Percentiles rank a stretch among this genome's conserved stretches.
These are phyloP conservation scores for Lycocorax pyrrhopterus DNA, from an alignment of 2,113 vertebrate species.

Conservation along the genomic window DNA sequence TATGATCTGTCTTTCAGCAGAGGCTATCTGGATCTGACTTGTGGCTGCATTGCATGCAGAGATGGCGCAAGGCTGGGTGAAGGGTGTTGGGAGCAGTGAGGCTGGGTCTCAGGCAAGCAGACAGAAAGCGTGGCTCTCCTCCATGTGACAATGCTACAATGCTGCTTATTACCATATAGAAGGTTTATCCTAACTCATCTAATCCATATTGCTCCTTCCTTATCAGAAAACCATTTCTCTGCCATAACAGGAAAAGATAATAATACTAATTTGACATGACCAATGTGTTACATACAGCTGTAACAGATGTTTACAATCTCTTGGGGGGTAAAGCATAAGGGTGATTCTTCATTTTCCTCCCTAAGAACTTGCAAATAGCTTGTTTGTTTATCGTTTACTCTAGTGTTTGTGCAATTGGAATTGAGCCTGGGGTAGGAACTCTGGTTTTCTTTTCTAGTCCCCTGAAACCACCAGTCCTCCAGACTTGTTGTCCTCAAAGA, in stretches of 20 bases:
- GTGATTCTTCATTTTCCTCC: background rate
- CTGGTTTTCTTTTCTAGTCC: background rate
- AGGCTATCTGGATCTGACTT: background rate
- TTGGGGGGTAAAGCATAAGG: background rate
- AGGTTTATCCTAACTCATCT: background rate
- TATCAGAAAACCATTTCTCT: background rate
- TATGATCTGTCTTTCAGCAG: background rate
- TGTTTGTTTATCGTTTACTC: background rate
- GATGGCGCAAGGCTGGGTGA: background rate
- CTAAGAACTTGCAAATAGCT: background rate
- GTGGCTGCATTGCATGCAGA: background rate
- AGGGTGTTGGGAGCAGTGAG: background rate
- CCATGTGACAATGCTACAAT: background rate
- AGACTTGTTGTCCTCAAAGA: background rate
- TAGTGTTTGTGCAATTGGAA: background rate
- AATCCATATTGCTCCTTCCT: background rate
- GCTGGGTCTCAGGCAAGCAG: background rate
- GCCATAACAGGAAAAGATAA: background rate
- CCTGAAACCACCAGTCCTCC: background rate
- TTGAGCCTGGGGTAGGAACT: background rate
- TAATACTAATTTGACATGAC: background rate
- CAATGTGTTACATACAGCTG: background rate
- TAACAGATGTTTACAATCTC: background rate
- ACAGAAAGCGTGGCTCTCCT: background rate
- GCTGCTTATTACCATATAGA: background rate